Evolutionary conservation across 2,797 vertebrate species (phyloP).

Genomic region (Danio kyathit): DNA sequence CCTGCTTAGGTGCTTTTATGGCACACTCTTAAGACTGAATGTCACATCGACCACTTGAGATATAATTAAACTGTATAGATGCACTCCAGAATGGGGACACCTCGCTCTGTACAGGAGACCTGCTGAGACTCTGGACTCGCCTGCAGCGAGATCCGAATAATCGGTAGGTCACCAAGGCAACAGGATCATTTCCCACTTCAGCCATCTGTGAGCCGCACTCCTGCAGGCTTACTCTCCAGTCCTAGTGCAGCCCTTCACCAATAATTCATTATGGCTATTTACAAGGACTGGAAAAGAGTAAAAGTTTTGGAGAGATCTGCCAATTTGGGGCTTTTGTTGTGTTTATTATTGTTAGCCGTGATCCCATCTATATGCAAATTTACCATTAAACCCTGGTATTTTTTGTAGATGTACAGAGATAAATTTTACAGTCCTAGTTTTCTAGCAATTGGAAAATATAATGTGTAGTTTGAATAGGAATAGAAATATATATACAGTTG

Average conservation of each 20-base stretch:
- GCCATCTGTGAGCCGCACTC: conserved; percentile 59
- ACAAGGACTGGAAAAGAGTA: not conserved
- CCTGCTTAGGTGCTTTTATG: not conserved
- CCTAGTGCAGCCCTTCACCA: conserved; percentile 16
- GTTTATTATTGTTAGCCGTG: not conserved
- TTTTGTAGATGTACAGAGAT: too few species aligned
- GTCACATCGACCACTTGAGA: not conserved
- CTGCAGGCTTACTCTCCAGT: conserved; percentile 43
- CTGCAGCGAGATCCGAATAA: conserved; percentile 58
- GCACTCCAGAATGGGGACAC: not conserved
- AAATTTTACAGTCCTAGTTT: too few species aligned
- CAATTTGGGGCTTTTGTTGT: not conserved
- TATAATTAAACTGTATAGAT: not conserved
- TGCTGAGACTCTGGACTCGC: conserved; percentile 15
- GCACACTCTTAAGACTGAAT: not conserved
- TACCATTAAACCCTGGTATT: too few species aligned
- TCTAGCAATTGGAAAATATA: too few species aligned
- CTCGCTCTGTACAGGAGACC: conserved; percentile 9
- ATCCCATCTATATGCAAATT: too few species aligned
- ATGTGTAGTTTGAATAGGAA: too few species aligned
- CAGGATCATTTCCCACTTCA: conserved; percentile 64
- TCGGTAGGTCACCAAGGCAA: conserved; percentile 74
- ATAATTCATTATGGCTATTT: not conserved
- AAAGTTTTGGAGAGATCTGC: not conserved
- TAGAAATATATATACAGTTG: too few species aligned